phyloP scores from a whole-genome alignment of 2,888 invertebrate species.

The Meteorus cinctellus region DNA sequence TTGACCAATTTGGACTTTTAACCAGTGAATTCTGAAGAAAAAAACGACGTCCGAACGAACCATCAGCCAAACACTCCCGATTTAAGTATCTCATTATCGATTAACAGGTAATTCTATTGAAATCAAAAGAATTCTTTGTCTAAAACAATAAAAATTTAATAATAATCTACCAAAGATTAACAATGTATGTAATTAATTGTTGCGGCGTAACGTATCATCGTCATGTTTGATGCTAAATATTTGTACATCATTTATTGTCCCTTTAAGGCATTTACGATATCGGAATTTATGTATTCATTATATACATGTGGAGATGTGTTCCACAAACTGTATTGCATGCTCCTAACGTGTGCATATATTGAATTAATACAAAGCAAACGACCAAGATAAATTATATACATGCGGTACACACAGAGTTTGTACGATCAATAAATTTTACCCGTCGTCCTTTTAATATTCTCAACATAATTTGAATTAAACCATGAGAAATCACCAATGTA shows the following conservation, averaged over 20 bases:
- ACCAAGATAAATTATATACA: conserved; percentile 28
- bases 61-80: too few relatives aligned
- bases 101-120: too few relatives aligned
- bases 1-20: too few relatives aligned
- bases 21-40: too few relatives aligned
- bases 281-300: not conserved
- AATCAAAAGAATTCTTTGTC: too few relatives aligned
- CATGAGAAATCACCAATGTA: not conserved
- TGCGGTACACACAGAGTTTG: not conserved
- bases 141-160: too few relatives aligned
- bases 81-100: too few relatives aligned
- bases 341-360: conserved; percentile 1
- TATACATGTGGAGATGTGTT: not conserved
- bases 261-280: not conserved
- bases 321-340: conserved; percentile 1
- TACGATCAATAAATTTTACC: not conserved
- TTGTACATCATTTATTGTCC: not conserved
- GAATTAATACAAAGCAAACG: conserved; percentile 13
- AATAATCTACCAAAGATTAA: too few relatives aligned
- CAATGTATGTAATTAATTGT: too few relatives aligned
- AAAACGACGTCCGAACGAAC: too few relatives aligned
- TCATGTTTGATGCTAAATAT: too few relatives aligned
- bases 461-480: not conserved
- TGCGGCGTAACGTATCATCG: too few relatives aligned
- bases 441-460: not conserved